Base-by-base conservation (phyloP, 2,888 invertebrate genomes). In the Drosophila quinaria region DNA sequence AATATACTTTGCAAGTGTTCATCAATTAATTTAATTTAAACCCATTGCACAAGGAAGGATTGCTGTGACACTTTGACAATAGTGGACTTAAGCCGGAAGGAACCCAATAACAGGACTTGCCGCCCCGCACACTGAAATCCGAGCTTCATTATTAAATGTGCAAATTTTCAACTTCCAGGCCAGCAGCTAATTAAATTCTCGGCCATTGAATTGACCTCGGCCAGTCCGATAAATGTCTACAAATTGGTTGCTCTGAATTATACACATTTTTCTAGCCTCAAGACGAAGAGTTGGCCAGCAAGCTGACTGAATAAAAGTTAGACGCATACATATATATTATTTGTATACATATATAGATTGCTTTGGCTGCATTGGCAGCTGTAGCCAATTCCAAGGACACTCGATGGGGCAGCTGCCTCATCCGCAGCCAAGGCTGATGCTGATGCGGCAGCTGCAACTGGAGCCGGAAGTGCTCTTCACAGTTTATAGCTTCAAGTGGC, bases 61-160 rank as follows among this genome's bases (percentile, higher is more conserved):
- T 87, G 87, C 90, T 85, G 89, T 80, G 89, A 81, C 89, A 86
- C 88, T 89, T 89, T 87, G 80, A 85, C 86, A 78, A 77, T 72
- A 49, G 51, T 47, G 55, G 47, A 56, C 46, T 65, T 54, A 50
- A 58, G 69, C 68, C 68, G 64, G 51, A 68, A 80, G 66, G 60
- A 60, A 19, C 25, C 50, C n/a, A 35, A 59, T 42, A 49, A 49
- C 19, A 51, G 25, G 17, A 39, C 29, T 51, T 17, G 31, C 19
- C 15, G 10, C 22, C 22, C 13, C 9, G 10, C 41, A n/a, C 29
- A 25, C 11, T 15, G 17, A 47, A 56, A 35, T 13, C 50, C 62
- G 47, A 55, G 22, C 35, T 37, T 52, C 29, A 10, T 76, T 65
- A 76, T 69, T 69, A 56, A 76, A 60, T 52, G 50, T 65, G 29